Conservation (phyloP, 2,888 invertebrate species). For the Aphodius sticticus region DNA sequence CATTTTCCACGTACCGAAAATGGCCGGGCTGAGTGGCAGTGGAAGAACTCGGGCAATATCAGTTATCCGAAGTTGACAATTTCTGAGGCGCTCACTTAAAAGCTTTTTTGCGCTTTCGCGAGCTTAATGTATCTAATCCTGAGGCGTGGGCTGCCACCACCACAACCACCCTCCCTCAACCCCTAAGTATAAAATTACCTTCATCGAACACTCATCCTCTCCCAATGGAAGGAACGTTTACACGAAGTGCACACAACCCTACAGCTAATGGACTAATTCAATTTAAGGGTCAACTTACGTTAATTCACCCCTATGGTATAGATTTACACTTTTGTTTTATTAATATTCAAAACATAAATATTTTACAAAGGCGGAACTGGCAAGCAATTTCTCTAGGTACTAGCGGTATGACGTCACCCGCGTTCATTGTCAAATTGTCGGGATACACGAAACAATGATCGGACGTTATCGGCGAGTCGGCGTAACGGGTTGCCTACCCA, state of each 20-base stretch:
- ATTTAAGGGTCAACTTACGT: background rate
- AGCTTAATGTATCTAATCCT: background rate
- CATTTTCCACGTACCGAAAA: background rate
- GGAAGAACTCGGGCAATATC: background rate
- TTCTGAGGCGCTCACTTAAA: background rate
- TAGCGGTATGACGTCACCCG: too few species aligned
- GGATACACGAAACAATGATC: too few species aligned
- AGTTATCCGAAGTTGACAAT: slow-evolving; percentile 4
- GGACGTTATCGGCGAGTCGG: too few species aligned
- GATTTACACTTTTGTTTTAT: background rate
- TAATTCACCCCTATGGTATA: background rate
- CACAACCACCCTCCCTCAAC: background rate
- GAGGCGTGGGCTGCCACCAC: background rate
- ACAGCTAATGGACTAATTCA: slow-evolving; percentile 8
- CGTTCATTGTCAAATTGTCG: too few species aligned
- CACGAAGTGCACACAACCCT: background rate
- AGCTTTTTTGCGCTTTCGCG: slow-evolving; percentile 4
- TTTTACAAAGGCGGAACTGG: too few species aligned
- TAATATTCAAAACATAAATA: background rate
- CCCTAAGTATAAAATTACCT: background rate
- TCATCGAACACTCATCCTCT: background rate
- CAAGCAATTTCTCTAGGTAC: too few species aligned
- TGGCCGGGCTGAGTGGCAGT: background rate
- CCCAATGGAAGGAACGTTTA: background rate
- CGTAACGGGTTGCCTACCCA: too few species aligned